These are phyloP conservation scores for Ips typographus DNA, from an alignment of 1,140 invertebrate genomes.

Conservation along the genomic window DNA sequence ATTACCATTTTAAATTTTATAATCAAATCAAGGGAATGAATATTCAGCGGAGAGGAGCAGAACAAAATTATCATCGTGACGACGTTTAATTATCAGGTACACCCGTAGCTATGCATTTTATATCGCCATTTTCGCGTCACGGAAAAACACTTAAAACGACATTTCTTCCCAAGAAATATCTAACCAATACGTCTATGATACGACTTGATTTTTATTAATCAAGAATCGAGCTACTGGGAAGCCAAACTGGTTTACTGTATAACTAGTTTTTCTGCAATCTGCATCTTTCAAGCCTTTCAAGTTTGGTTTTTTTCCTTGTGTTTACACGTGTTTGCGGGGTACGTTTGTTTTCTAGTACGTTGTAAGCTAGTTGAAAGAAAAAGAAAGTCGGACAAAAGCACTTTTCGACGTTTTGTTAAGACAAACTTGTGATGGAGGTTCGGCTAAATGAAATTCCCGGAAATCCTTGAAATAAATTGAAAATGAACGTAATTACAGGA, in stretches of 20 bases:
- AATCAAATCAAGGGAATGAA: not conserved
- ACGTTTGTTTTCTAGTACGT: not conserved
- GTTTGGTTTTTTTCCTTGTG: no score
- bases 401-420: slow-evolving; percentile 8
- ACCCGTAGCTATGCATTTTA: no score
- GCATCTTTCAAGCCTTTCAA: not conserved
- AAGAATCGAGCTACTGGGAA: not conserved
- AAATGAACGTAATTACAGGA: slow-evolving; percentile 26
- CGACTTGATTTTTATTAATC: not conserved
- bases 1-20: not conserved
- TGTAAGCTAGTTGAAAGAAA: not conserved
- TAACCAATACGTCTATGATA: not conserved
- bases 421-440: slow-evolving; percentile 20
- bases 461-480: slow-evolving; percentile 24
- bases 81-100: not conserved
- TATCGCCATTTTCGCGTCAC: not conserved
- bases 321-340: no score
- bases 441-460: slow-evolving; percentile 23
- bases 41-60: not conserved
- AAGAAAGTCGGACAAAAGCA: not conserved
- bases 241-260: not conserved
- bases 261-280: not conserved
- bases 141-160: not conserved
- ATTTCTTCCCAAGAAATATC: slow-evolving; percentile 1
- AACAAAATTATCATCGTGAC: not conserved